These are phyloP conservation scores for Leptosomus discolor DNA, from an alignment of 2,113 vertebrate species.

Conservation along the genomic window DNA sequence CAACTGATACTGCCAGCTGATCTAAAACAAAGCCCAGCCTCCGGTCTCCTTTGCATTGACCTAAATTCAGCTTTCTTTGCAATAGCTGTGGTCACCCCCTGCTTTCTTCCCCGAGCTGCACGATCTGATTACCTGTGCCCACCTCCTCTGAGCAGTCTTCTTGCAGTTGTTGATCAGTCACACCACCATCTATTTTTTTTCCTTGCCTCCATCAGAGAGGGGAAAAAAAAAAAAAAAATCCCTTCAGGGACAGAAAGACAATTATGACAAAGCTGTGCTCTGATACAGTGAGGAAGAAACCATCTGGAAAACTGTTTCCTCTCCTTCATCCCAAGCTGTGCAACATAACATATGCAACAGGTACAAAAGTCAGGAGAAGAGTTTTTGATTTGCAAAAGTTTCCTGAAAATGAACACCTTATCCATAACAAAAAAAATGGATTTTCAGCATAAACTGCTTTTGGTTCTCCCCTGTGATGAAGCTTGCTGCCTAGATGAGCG, in stretches of 20 bases:
- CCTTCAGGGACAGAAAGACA: neutral
- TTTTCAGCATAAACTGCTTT: neutral
- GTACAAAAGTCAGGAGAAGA: neutral
- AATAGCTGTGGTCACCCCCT: neutral
- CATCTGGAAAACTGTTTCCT: neutral
- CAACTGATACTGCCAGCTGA: neutral
- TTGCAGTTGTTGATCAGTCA: neutral
- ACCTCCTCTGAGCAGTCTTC: neutral
- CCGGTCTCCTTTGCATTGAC: neutral
- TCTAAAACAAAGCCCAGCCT: neutral
- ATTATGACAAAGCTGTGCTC: neutral
- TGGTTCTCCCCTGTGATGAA: neutral
- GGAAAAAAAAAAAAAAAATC: too few relatives aligned
- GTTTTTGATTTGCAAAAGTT: neutral
- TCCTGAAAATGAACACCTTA: neutral
- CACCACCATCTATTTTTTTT: neutral
- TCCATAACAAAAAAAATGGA: neutral
- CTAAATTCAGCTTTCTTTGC: neutral
- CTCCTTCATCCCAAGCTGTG: neutral
- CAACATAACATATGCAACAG: neutral
- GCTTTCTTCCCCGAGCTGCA: neutral
- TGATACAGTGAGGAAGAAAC: neutral
- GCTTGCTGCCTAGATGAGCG: neutral
- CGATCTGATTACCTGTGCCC: neutral
- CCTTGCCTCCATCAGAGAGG: neutral